A percentile compares a stretch with the other conserved stretches of the same genome.
Evolutionary conservation across 2,113 vertebrate genomes (phyloP).

Genomic region (Spea multiplicata): DNA sequence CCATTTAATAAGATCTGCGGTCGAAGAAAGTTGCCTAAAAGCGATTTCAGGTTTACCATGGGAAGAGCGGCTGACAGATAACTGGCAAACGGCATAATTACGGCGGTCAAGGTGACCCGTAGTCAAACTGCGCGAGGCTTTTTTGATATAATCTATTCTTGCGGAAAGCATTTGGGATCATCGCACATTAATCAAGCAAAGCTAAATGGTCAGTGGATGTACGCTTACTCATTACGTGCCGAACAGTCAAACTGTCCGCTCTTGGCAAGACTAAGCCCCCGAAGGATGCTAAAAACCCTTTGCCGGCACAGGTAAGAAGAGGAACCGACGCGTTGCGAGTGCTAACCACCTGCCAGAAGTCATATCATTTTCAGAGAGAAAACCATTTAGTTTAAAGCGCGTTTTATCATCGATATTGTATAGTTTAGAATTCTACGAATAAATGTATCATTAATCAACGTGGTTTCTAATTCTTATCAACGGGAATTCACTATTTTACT

Average conservation of each 20-base stretch:
- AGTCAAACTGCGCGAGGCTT: background rate
- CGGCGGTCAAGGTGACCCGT: conserved; percentile 33
- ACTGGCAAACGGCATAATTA: background rate
- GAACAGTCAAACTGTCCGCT: conserved; percentile 22
- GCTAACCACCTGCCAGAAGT: background rate
- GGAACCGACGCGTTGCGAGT: background rate
- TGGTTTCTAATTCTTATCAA: too few species aligned
- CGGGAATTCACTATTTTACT: too few species aligned
- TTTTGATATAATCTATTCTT: conserved; percentile 28
- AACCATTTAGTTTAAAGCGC: too few species aligned
- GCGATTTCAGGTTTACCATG: background rate
- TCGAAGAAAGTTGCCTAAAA: background rate
- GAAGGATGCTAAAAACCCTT: conserved; percentile 22
- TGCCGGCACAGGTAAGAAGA: conserved; percentile 4
- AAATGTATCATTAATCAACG: too few species aligned
- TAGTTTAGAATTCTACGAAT: too few species aligned
- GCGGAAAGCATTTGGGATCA: conserved; percentile 20
- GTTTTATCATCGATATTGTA: too few species aligned
- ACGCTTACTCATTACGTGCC: conserved; percentile 26
- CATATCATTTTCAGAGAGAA: too few species aligned
- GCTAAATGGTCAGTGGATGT: conserved; percentile 20
- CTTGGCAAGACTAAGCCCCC: conserved; percentile 18
- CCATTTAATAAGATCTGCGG: background rate
- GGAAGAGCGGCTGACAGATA: conserved; percentile 11
- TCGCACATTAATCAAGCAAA: conserved; percentile 33